Percentiles rank a stretch among this genome's conserved stretches.
phyloP scores from a whole-genome alignment of 2,888 invertebrate genomes.

The Masnerella sp. region DNA sequence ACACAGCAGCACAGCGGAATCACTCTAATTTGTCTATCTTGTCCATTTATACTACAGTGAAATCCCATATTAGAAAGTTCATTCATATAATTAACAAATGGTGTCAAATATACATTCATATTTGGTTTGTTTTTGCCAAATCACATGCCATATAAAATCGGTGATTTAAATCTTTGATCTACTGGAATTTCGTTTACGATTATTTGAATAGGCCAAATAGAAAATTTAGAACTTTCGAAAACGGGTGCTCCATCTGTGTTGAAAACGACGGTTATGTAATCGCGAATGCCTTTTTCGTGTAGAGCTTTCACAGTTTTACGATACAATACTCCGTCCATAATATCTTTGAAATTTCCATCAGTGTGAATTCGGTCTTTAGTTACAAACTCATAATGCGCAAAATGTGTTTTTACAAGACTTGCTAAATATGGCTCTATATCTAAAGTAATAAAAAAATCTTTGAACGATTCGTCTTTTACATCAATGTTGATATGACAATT shows the following conservation, averaged over 20 bases:
- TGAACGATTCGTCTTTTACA: neutral
- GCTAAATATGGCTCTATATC: neutral
- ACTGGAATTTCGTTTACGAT: slow-evolving; percentile 15
- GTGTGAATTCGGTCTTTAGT: no score
- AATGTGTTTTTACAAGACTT: slow-evolving; percentile 1
- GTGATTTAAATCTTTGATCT: slow-evolving; percentile 2
- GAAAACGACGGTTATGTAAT: slow-evolving; percentile 3
- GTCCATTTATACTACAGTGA: slow-evolving; percentile 3
- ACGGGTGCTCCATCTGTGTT: no score
- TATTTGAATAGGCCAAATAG: slow-evolving; percentile 20
- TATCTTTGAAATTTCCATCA: no score
- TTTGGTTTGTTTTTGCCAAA: no score
- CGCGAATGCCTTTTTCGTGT: neutral
- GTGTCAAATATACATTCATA: slow-evolving; percentile 19
- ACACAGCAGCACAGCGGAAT: slow-evolving; percentile 21
- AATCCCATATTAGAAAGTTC: slow-evolving; percentile 14
- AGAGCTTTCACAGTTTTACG: no score
- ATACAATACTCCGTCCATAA: no score
- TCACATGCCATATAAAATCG: slow-evolving; percentile 23
- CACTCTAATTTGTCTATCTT: slow-evolving; percentile 18
- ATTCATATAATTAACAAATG: slow-evolving; percentile 42
- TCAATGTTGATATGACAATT: neutral
- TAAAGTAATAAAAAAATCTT: neutral
- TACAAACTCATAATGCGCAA: no score
- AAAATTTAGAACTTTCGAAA: slow-evolving; percentile 1